A percentile compares a stretch with the other conserved stretches of the same genome.
Evolutionary conservation across 2,113 vertebrate species (phyloP).

Genomic region (Syngnathus floridae): DNA sequence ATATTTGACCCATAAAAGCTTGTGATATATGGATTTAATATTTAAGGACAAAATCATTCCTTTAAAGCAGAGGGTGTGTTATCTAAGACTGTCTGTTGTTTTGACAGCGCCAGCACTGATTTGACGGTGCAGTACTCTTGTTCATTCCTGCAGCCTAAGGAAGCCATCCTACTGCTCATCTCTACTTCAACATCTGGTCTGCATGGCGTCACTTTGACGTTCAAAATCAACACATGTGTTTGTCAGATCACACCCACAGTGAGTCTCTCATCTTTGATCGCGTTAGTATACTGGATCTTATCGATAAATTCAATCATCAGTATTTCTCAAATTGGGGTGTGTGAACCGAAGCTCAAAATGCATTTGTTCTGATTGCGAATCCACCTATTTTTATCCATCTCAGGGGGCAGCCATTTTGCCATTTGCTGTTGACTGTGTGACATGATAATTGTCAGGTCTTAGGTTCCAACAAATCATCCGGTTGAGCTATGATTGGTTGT

Average conservation of each 20-base stretch:
- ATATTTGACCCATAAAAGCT: no score
- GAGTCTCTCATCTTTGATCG: slow-evolving; percentile 48
- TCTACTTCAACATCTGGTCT: slow-evolving; percentile 49
- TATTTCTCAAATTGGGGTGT: not conserved
- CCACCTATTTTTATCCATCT: no score
- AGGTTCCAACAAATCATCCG: no score
- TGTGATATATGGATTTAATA: no score
- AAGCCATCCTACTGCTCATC: slow-evolving; percentile 73
- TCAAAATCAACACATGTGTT: slow-evolving; percentile 70
- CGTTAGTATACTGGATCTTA: not conserved
- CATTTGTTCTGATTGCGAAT: no score
- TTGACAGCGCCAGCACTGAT: slow-evolving; percentile 42
- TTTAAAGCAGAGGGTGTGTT: not conserved
- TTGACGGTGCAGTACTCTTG: slow-evolving; percentile 68
- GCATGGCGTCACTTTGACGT: slow-evolving; percentile 58
- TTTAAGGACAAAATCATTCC: no score
- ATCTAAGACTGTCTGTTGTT: not conserved
- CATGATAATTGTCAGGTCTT: no score
- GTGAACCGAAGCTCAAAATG: no score
- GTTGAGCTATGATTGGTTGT: no score
- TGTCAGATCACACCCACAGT: slow-evolving; percentile 68
- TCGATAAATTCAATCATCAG: not conserved
- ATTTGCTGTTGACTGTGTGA: no score
- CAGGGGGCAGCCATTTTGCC: no score
- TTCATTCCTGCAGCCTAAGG: slow-evolving; percentile 66